These are phyloP conservation scores for Hylaeus anthracinus DNA, from an alignment of 1,140 invertebrate genomes.

Conservation along the genomic window DNA sequence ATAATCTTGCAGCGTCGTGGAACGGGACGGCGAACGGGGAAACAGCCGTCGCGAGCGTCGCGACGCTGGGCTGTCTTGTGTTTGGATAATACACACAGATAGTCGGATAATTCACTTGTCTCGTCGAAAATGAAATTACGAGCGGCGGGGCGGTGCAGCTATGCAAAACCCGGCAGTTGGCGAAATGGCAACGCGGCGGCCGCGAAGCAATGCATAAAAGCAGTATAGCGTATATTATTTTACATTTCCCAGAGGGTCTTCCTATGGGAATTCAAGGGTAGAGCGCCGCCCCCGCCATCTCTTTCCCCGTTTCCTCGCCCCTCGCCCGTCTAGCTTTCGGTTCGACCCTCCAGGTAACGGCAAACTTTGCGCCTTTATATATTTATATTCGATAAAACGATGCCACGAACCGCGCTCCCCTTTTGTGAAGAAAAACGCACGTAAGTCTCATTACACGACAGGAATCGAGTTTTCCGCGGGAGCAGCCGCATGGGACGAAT, in stretches of 20 bases:
- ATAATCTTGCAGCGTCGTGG: conserved; percentile 38
- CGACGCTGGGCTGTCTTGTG: conserved; percentile 25
- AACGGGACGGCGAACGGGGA: conserved; percentile 18
- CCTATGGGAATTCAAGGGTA: conserved; percentile 19
- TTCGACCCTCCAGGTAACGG: neutral
- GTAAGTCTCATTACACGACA: neutral
- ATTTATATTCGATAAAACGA: conserved; percentile 45
- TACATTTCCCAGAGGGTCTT: conserved; percentile 69
- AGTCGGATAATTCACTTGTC: conserved; percentile 67
- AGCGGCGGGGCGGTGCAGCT: conserved; percentile 38
- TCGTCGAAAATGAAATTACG: conserved; percentile 67
- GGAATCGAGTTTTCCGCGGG: conserved; percentile 11
- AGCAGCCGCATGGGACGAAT: conserved; percentile 14
- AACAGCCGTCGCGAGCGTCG: conserved; percentile 34
- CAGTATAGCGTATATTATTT: conserved; percentile 74
- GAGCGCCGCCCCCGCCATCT: conserved; percentile 18
- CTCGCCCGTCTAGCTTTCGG: neutral
- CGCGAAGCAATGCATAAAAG: conserved; percentile 63
- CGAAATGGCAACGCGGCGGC: conserved; percentile 53
- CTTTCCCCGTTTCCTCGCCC: neutral
- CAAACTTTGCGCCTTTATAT: conserved; percentile 23
- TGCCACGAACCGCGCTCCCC: neutral
- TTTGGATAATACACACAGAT: conserved; percentile 66
- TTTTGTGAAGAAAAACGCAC: conserved; percentile 7
- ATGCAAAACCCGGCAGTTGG: conserved; percentile 56